Evolutionary conservation across 2,888 invertebrate species (phyloP), one percentile per base, ranked within the genome.

Genomic region (Xylophagus ater): DNA sequence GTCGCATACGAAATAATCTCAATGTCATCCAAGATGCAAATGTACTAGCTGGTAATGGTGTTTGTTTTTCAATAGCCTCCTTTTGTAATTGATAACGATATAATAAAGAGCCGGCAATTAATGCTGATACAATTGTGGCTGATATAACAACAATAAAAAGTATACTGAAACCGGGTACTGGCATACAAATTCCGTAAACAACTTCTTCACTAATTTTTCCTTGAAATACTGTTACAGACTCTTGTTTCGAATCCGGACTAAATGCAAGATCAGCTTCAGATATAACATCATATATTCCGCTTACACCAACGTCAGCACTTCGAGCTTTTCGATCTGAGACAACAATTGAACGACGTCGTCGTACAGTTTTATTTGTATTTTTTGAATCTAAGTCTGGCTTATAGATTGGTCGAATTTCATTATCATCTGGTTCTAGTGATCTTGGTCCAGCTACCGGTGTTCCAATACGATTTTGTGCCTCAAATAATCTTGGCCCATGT

Each of bases 241-340:
- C 87, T 32, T 77, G 75, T 50, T 77, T 73, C 35, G 74, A 71
- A 52, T 87, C 83, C 1, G 89, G 87, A 50, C 85, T 86, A 61
- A 92, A 92, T 24, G 85, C 88, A 26, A 92, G 67, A 61, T 92
- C 92, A 2, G 88, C 87, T 62, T 89, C 87, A 4, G 90, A 89
- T 41, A 92, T 87, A 32, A 92, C 87, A 49, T 89, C 87, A 62
- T 89, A 90, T 15, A 88, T 73, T 0, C 88, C 86, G 47, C 85
- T 85, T 2, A 92, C 89, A 5, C 90, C 89, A 2, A 90, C 86
- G 56, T 88, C 88, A 3, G 87, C 82, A 46, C 83, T 86, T 36
- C 86, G 74, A 2, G 74, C 81, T 55, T 83, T 82, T 10, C 85
- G 71, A 55, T 80, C 79, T 4, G 76, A 72, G 10, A 80, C 71